Evolutionary conservation across 2,888 invertebrate species (phyloP), one percentile per base, ranked within the genome.

Genomic region (Lepetodrilus schrolli): DNA sequence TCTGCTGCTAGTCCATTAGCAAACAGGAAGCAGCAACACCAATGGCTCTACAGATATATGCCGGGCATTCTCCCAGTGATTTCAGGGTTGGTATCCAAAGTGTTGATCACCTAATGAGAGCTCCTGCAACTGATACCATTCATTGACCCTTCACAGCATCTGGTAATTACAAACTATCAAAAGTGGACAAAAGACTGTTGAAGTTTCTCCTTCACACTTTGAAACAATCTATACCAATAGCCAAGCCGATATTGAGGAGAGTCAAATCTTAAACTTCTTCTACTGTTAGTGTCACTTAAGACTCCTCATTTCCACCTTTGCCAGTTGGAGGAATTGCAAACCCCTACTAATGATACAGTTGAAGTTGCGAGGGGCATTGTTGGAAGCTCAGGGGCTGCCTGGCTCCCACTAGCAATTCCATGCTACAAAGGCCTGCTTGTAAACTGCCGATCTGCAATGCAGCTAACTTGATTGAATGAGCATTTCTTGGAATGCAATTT

Each of bases 391-490:
- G 13, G 43, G 43, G 8, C 43, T 43, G 43, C n/a, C 43, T 43
- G 43, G 43, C 17, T 43, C n/a, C 43, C 13, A 17, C 58, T 7
- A 5, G 34, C 26, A 58, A 34, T n/a, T 30, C 48, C 17, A 3
- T 48, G n/a, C n/a, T 21, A 48, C 48, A 48, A 48, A 21, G 48
- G 21, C 48, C 21, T 21, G 17, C 30, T 23, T 23, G 58, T 34
- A 58, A n/a, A 58, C 34, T 58, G 30, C 26, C 7, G 13, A 30
- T 58, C 30, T 58, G 34, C 58, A 30, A 26, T n/a, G 58, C 58
- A 23, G 58, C 58, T 21, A n/a, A 58, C 58, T 51, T 58, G 58
- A 58, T 58, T 34, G 58, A 58, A 30, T 30, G 30, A 17, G 17
- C 17, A 30, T 58, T 23, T 26, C 26, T 34, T 17, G 34, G 58